Base-by-base conservation (phyloP, 2,113 vertebrate species). In the Danionella cerebrum region DNA sequence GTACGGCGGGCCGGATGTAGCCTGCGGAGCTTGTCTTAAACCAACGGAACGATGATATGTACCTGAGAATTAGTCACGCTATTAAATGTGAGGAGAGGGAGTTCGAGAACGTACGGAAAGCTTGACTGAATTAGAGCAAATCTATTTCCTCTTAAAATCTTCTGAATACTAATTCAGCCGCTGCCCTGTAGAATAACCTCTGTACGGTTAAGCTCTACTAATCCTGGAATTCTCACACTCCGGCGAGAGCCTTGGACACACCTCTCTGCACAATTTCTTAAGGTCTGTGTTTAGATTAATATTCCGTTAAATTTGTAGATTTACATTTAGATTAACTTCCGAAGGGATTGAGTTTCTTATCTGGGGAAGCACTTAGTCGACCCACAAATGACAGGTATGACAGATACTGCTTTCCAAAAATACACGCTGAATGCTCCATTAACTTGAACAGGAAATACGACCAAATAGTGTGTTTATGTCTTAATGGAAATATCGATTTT, bases 401-500 rank as follows among this genome's bases (percentile, higher is more conserved):
- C 4, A 1, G 19, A 44, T 18, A 31, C 13, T 45, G 1, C 24
- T 21, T 21, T 45, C 24, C 6, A 6, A 60, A 60, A 45, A 60
- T 60, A 45, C 38, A 45, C 57, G 11, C 5, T 36, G 18, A 48
- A 63, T 22, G 19, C n/a, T 7, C 59, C 42, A 33, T 63, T 47
- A 48, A 47, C 14, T 58, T 53, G 36, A 31, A 59, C 53, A 59
- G 72, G 73, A 84, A 78, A 76, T 77, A 59, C 58, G 70, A 70
- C 70, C 63, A 70, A 78, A 72, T 73, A 72, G 62, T 67, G 67
- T 51, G 55, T 53, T 60, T 72, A 80, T 79, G 76, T 85, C 80
- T 76, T 82, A 81, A 86, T 77, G 76, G 71, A 69, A 73, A 53
- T 81, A 82, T 79, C 79, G 77, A 83, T 75, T 83, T 78, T 83